Conservation (phyloP, 2,113 vertebrate species). For the Cololabis saira region DNA sequence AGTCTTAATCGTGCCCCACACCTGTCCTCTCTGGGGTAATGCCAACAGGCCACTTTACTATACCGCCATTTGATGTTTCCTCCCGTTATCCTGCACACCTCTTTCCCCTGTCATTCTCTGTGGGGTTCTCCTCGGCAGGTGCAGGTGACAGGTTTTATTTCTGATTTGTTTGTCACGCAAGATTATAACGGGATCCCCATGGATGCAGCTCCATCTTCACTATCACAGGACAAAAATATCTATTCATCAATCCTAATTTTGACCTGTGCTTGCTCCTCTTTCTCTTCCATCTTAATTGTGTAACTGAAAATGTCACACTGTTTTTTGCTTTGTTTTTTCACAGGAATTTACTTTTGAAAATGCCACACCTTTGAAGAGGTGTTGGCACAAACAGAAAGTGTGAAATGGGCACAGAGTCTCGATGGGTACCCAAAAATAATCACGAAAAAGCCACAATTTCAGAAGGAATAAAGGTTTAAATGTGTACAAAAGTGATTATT, state of each 20-base stretch:
- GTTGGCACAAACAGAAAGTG: conserved; percentile 23
- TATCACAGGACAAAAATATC: background rate
- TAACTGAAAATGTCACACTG: conserved; percentile 59
- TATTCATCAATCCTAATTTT: conserved; percentile 58
- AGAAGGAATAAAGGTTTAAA: conserved; percentile 24
- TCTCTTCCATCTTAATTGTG: conserved; percentile 46
- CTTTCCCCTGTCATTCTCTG: conserved; percentile 34
- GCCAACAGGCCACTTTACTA: conserved; percentile 50
- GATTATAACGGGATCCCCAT: conserved; percentile 5
- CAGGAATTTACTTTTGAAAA: conserved; percentile 28
- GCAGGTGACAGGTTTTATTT: background rate
- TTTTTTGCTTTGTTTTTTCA: conserved; percentile 21
- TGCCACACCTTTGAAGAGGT: conserved; percentile 22
- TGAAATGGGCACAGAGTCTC: conserved; percentile 22
- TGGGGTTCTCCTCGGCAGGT: conserved; percentile 8
- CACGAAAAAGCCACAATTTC: conserved; percentile 8
- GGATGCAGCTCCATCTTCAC: background rate
- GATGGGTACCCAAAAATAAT: conserved; percentile 1
- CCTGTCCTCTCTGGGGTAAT: conserved; percentile 72
- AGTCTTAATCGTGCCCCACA: conserved; percentile 77
- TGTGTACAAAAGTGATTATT: background rate
- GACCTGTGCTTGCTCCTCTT: conserved; percentile 47
- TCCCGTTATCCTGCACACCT: conserved; percentile 39
- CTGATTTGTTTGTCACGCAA: conserved; percentile 8
- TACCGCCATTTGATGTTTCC: conserved; percentile 54